A percentile compares a stretch with the other conserved stretches of the same genome.
phyloP scores from a whole-genome alignment of 2,888 invertebrate species.

The Andrena dorsata region DNA sequence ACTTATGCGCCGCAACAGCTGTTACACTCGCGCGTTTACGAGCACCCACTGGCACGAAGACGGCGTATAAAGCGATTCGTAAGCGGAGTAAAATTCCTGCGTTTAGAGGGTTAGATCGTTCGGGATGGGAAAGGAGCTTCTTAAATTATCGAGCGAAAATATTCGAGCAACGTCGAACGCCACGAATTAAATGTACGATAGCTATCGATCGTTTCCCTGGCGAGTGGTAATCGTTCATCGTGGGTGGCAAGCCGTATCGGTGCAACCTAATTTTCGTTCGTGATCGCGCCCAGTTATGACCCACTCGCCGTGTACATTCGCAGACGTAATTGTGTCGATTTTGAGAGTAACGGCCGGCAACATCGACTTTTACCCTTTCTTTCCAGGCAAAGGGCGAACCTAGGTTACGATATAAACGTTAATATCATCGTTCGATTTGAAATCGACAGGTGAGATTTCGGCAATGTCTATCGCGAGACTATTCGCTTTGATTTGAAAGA shows the following conservation, averaged over 20 bases:
- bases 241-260: slow-evolving; percentile 21
- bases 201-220: slow-evolving; percentile 29
- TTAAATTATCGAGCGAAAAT: too few relatives aligned
- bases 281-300: slow-evolving; percentile 34
- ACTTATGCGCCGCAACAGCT: background rate
- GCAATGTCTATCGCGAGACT: background rate
- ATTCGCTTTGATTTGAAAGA: background rate
- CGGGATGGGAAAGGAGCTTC: background rate
- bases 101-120: background rate
- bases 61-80: background rate
- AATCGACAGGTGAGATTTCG: background rate
- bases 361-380: background rate
- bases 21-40: background rate
- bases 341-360: background rate
- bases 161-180: background rate
- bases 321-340: slow-evolving; percentile 20
- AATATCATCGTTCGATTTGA: background rate
- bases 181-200: background rate
- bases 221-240: slow-evolving; percentile 19
- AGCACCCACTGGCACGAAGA: background rate
- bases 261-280: slow-evolving; percentile 53
- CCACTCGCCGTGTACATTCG: slow-evolving; percentile 10
- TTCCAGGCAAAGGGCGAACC: background rate
- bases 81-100: background rate
- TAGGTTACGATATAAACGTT: background rate